Evolutionary conservation across 2,113 vertebrate species (phyloP), one percentile per base, ranked within the genome.

Genomic region (Gambusia affinis): DNA sequence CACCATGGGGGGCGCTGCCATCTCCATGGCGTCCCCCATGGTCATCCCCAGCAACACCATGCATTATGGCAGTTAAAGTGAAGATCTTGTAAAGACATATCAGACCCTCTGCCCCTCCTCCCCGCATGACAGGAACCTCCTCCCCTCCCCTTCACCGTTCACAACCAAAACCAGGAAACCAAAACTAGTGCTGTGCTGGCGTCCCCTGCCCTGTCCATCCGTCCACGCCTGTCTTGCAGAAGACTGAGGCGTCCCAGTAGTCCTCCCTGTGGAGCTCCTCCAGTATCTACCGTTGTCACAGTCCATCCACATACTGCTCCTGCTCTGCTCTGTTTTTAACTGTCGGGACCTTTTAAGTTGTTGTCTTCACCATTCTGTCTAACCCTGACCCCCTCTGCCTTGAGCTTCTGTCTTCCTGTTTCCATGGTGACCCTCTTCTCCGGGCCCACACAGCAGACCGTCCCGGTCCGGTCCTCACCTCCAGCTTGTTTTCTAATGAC

Each of bases 21-120:
- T 97, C 90, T 98, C 97, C 70, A 98, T 98, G 97, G 97, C 96
- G 27, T 98, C 97, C 0, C 97, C 97, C 6, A 96, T 98, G 96
- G 96, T 96, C 84, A 96, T 98, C 93, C 96, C 96, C 67, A 97
- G 95, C 95, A 97, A 97, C 95, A 97, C 96, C 92, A 95, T 97
- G 96, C 96, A 98, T 94, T 97, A 98, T 44, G 96, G 97, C 82
- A 97, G 96, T 94, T 97, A 97, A 94, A 92, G 86, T 6, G 70
- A 87, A 85, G 82, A 86, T 64, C 68, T 66, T 8, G 30, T 65
- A 37, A 70, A 72, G 74, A 75, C 87, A 54, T 73, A 69, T 70
- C 60, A 39, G 65, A 57, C 81, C 67, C 64, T 73, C 80, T 73
- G 31, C 15, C 37, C 64, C 64, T 27, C 64, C 64, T 27, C 75